phyloP scores from a whole-genome alignment of 2,113 vertebrate species.

The Eolophus roseicapilla region DNA sequence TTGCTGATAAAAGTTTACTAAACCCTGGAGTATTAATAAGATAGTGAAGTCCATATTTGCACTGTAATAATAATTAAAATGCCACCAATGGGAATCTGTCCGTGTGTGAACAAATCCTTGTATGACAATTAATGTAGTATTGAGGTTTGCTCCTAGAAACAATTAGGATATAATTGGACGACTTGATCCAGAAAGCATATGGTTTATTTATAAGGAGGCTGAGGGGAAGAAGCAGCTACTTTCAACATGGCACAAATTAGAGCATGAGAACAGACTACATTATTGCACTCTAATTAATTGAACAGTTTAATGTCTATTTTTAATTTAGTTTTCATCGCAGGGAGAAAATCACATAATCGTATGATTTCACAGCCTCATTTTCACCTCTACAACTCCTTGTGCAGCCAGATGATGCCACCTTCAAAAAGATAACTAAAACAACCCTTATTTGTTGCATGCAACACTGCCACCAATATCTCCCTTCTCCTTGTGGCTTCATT shows the following conservation, averaged over 20 bases:
- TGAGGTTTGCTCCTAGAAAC: constrained; percentile 56
- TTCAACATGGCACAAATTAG: background rate
- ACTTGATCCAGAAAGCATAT: constrained; percentile 62
- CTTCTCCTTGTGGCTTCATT: background rate
- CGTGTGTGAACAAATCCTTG: constrained; percentile 13
- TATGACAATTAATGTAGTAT: constrained; percentile 50
- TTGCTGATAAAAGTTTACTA: constrained; percentile 15
- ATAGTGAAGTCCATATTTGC: background rate
- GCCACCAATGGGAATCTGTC: background rate
- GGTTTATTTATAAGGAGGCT: constrained; percentile 53
- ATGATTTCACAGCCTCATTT: background rate
- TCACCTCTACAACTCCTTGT: background rate
- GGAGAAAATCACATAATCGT: background rate
- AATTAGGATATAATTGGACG: constrained; percentile 65
- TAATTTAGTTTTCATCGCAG: background rate
- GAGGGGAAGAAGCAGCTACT: background rate
- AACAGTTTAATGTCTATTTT: background rate
- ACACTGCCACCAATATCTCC: background rate
- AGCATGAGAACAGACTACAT: background rate
- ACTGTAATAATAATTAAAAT: constrained; percentile 22
- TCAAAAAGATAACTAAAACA: background rate
- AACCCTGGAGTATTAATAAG: background rate
- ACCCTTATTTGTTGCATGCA: background rate
- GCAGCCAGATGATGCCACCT: background rate
- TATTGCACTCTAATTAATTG: constrained; percentile 1